Evolutionary conservation across 2,888 invertebrate genomes (phyloP).

Genomic region (Dioctria linearis): DNA sequence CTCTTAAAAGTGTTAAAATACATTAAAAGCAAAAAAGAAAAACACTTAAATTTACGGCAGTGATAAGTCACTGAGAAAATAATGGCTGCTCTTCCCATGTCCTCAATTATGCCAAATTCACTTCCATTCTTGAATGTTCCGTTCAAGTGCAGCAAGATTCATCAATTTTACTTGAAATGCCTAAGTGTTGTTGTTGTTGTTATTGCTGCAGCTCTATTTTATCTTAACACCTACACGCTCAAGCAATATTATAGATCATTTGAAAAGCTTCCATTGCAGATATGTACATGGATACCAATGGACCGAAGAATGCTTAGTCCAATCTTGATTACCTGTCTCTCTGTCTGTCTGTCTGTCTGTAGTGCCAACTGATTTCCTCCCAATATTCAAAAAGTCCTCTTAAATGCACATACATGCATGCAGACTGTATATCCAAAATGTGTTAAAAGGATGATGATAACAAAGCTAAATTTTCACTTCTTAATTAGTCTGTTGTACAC

Average conservation of each 20-base stretch:
- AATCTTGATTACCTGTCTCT: slow-evolving; percentile 2
- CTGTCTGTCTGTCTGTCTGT: background rate
- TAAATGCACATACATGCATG: no score
- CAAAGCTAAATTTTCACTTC: no score
- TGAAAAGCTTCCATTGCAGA: background rate
- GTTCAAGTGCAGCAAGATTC: background rate
- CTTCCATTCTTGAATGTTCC: background rate
- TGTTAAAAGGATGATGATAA: no score
- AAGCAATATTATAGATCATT: background rate
- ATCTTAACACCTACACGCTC: background rate
- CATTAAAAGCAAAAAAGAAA: no score
- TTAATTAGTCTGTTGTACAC: no score
- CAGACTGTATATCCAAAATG: no score
- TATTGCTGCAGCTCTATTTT: background rate
- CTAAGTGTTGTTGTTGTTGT: background rate
- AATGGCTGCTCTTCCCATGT: background rate
- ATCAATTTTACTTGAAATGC: background rate
- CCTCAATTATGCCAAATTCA: slow-evolving; percentile 4
- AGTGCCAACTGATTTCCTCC: background rate
- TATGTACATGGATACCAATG: background rate
- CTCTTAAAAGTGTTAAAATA: background rate
- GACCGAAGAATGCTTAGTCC: background rate
- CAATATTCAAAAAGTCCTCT: no score
- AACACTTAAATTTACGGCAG: background rate
- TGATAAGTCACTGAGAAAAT: background rate